These are phyloP conservation scores for Chelon auratus DNA, from an alignment of 2,797 vertebrate species.

Conservation along the genomic window DNA sequence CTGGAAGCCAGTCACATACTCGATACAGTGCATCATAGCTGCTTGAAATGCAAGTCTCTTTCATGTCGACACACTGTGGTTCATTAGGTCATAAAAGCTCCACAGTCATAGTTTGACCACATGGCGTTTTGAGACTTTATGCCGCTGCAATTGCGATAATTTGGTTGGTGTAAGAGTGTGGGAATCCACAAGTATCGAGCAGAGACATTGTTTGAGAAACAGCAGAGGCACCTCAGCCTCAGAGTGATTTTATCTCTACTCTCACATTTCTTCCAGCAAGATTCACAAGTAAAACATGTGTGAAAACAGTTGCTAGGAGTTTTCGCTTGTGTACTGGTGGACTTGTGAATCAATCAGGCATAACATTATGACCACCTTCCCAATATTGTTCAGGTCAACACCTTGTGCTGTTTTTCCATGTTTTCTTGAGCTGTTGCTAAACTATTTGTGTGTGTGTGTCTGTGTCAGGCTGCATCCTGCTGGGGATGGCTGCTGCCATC, in stretches of 20 bases:
- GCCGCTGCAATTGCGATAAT: conserved; percentile 1
- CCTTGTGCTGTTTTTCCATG: too few relatives aligned
- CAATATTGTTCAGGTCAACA: too few relatives aligned
- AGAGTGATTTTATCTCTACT: background rate
- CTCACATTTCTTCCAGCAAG: background rate
- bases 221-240: background rate
- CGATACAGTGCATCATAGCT: conserved; percentile 10
- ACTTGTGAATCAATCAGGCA: too few relatives aligned
- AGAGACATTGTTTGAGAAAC: background rate
- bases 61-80: background rate
- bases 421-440: too few relatives aligned
- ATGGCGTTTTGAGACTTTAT: background rate
- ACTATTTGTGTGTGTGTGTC: too few relatives aligned
- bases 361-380: too few relatives aligned
- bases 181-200: conserved; percentile 5
- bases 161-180: background rate
- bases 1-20: conserved; percentile 18
- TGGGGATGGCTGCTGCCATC: too few relatives aligned
- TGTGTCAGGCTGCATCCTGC: too few relatives aligned
- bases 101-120: background rate
- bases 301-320: too few relatives aligned
- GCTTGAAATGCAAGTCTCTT: conserved; percentile 1
- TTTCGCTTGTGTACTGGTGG: too few relatives aligned
- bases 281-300: too few relatives aligned
- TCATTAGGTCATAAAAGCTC: conserved; percentile 11